A percentile compares a stretch with the other conserved stretches of the same genome.
Conservation (phyloP, 2,113 vertebrate species). For the Oceanites oceanicus region DNA sequence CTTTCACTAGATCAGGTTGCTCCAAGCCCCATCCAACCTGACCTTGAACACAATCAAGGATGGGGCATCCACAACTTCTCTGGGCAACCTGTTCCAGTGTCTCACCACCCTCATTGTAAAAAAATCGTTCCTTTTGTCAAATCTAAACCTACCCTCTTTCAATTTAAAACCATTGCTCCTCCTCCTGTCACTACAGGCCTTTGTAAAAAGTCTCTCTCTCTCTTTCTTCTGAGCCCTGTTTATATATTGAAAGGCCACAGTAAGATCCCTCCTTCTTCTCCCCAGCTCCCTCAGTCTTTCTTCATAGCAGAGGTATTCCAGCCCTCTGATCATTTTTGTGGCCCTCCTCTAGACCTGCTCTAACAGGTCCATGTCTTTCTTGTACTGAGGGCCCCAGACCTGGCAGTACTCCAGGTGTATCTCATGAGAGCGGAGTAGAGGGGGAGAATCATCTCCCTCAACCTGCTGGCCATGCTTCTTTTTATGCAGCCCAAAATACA, state of each 20-base stretch:
- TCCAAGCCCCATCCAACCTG: background rate
- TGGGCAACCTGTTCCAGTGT: too few relatives aligned
- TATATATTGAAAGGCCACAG: background rate
- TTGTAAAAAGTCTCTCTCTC: background rate
- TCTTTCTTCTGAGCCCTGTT: background rate
- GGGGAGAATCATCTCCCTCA: background rate
- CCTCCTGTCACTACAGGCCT: background rate
- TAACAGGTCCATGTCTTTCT: background rate
- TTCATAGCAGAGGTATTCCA: background rate
- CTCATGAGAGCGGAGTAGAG: background rate
- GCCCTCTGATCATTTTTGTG: background rate
- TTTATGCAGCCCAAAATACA: background rate
- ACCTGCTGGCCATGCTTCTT: background rate
- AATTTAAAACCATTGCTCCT: background rate
- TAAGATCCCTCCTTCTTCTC: background rate
- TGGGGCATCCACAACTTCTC: background rate
- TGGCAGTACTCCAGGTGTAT: background rate
- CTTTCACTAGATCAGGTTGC: background rate
- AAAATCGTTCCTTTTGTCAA: background rate
- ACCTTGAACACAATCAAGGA: background rate
- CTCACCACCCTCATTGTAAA: background rate
- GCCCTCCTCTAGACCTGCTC: rapidly evolving
- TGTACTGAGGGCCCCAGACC: background rate
- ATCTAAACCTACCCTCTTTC: background rate
- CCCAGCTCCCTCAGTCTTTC: background rate